Conservation (phyloP, 35 echinoderm and acorn worm species). For the Ophioderma brevispina region DNA sequence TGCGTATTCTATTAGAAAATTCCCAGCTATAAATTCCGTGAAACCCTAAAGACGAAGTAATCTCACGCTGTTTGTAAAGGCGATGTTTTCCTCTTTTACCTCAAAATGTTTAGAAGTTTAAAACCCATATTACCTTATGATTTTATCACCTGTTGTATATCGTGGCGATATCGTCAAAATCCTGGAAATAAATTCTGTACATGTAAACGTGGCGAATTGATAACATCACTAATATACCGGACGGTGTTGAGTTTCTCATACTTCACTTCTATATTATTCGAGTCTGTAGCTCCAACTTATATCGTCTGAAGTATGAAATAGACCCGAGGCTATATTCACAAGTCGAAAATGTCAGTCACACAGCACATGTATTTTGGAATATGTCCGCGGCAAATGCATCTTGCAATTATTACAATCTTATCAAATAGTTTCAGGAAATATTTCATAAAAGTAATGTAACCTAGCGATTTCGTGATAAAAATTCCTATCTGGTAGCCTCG, state of each 20-base stretch:
- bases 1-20: too few relatives aligned
- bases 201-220: not conserved
- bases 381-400: not conserved
- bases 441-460: not conserved
- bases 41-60: too few relatives aligned
- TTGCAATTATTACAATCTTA: not conserved
- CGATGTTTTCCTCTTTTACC: too few relatives aligned
- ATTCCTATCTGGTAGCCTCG: too few relatives aligned
- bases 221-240: slow-evolving; percentile 1
- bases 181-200: not conserved
- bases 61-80: too few relatives aligned
- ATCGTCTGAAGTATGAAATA: not conserved
- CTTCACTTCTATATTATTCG: not conserved
- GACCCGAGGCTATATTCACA: not conserved
- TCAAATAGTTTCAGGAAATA: not conserved
- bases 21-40: too few relatives aligned
- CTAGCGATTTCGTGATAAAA: not conserved
- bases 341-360: not conserved
- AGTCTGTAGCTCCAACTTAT: not conserved
- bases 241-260: not conserved
- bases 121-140: too few relatives aligned
- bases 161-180: not conserved
- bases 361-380: not conserved
- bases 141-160: too few relatives aligned
- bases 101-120: too few relatives aligned